phyloP scores from a whole-genome alignment of 2,888 invertebrate genomes.

The Ellobium chinense region DNA sequence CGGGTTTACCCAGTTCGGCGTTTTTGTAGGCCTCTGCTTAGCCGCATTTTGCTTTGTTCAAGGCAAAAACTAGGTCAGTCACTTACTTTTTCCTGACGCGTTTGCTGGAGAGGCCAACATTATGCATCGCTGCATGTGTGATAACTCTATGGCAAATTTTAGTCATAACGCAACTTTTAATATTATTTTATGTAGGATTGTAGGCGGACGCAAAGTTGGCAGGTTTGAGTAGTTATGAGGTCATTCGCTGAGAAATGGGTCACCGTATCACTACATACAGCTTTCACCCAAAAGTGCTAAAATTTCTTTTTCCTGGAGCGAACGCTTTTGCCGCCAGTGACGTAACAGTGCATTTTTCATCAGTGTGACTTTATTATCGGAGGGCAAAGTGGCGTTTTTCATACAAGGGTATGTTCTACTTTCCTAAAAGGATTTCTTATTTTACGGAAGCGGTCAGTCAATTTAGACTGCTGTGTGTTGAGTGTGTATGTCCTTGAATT shows the following conservation, averaged over 20 bases:
- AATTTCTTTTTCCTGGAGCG: constrained; percentile 8
- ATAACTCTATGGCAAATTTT: background rate
- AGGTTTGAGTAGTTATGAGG: constrained; percentile 32
- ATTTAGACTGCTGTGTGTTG: no score
- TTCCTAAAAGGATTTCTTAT: no score
- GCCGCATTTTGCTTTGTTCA: constrained; percentile 54
- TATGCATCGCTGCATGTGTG: background rate
- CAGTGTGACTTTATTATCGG: constrained; percentile 1
- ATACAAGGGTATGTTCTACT: background rate
- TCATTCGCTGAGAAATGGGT: constrained; percentile 38
- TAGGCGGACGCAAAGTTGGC: background rate
- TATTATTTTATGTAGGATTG: background rate
- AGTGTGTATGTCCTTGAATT: no score
- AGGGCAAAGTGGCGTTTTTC: constrained; percentile 18
- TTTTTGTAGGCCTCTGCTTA: constrained; percentile 37
- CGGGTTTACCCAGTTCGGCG: constrained; percentile 51
- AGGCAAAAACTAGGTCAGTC: constrained; percentile 50
- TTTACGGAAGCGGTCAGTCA: no score
- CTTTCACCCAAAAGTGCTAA: background rate
- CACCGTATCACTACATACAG: constrained; percentile 15
- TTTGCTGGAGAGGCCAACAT: background rate
- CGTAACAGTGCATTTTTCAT: constrained; percentile 21
- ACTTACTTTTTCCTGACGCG: constrained; percentile 29
- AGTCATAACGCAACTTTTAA: background rate
- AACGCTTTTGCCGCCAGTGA: constrained; percentile 28